Evolutionary conservation across 2,888 invertebrate genomes (phyloP).

Genomic region (Muschampia plurimacula): DNA sequence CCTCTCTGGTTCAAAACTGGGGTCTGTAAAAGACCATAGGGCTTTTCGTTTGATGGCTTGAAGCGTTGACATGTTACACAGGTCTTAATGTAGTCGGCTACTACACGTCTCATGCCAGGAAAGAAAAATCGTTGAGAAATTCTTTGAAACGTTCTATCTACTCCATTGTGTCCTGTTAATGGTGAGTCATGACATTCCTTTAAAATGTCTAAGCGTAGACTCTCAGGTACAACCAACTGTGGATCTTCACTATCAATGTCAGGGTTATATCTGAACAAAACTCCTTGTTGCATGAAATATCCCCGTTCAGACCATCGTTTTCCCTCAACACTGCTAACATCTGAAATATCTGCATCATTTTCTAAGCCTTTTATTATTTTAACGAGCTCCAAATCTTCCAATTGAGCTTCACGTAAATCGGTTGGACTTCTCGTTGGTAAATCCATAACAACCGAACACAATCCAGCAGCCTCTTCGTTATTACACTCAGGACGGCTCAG

Average conservation of each 20-base stretch:
- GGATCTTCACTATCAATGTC: not conserved
- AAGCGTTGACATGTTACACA: conserved; percentile 1
- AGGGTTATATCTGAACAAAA: conserved; percentile 1
- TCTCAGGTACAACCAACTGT: not conserved
- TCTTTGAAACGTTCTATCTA: not conserved
- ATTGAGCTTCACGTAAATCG: not conserved
- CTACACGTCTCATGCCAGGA: not conserved
- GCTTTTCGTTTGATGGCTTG: conserved; percentile 10
- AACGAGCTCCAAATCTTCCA: not conserved
- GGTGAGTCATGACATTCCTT: conserved; percentile 1
- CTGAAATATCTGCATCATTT: conserved; percentile 2
- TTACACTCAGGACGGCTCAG: not conserved
- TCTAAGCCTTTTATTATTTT: conserved; percentile 4
- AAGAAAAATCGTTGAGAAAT: not conserved
- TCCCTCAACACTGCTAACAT: not conserved
- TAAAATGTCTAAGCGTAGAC: not conserved
- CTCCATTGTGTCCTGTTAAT: not conserved
- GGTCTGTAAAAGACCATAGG: conserved; percentile 1
- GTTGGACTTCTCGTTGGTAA: not conserved
- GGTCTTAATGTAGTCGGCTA: conserved; percentile 11
- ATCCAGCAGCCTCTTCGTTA: not conserved
- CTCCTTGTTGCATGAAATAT: not conserved
- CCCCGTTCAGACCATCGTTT: conserved; percentile 11
- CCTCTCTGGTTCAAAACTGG: not conserved
- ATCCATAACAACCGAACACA: conserved; percentile 3